Evolutionary conservation across 1,140 invertebrate species (phyloP).

Genomic region (Lerema accius): DNA sequence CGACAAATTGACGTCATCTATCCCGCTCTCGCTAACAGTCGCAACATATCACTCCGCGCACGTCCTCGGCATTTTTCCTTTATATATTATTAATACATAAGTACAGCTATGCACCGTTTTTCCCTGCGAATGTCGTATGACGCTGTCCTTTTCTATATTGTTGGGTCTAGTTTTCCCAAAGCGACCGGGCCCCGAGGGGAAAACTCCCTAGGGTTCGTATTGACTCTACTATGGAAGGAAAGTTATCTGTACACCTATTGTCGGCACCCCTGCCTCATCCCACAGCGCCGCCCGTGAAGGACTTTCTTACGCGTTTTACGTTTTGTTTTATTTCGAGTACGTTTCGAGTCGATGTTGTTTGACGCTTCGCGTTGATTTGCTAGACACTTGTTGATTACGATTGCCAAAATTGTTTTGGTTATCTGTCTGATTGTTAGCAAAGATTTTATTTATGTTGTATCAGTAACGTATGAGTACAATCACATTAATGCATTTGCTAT

Average conservation of each 20-base stretch:
- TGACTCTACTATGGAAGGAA: slow-evolving; percentile 80
- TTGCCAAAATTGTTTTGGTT: slow-evolving; percentile 4
- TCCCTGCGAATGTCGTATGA: slow-evolving; percentile 48
- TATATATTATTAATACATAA: slow-evolving; percentile 83
- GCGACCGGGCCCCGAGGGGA: slow-evolving; percentile 78
- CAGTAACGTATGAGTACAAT: no score
- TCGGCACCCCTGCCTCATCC: slow-evolving; percentile 56
- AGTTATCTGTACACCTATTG: slow-evolving; percentile 82
- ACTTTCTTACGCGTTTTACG: slow-evolving; percentile 80
- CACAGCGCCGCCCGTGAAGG: slow-evolving; percentile 53
- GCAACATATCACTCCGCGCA: slow-evolving; percentile 78
- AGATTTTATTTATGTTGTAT: no score
- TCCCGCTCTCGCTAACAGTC: slow-evolving; percentile 80
- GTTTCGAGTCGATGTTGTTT: slow-evolving; percentile 34
- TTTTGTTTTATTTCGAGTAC: slow-evolving; percentile 66
- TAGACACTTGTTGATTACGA: slow-evolving; percentile 38
- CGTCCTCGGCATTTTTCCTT: slow-evolving; percentile 81
- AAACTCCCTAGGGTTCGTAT: slow-evolving; percentile 81
- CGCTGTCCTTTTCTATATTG: slow-evolving; percentile 79
- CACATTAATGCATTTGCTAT: no score
- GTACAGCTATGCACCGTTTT: slow-evolving; percentile 66
- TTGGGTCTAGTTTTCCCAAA: slow-evolving; percentile 82
- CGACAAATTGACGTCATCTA: slow-evolving; percentile 81
- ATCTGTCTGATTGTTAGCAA: neutral
- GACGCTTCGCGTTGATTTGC: slow-evolving; percentile 35